Evolutionary conservation across 1,140 invertebrate species (phyloP), one percentile per base, ranked within the genome.

Genomic region (Cyphomyrmex costatus): DNA sequence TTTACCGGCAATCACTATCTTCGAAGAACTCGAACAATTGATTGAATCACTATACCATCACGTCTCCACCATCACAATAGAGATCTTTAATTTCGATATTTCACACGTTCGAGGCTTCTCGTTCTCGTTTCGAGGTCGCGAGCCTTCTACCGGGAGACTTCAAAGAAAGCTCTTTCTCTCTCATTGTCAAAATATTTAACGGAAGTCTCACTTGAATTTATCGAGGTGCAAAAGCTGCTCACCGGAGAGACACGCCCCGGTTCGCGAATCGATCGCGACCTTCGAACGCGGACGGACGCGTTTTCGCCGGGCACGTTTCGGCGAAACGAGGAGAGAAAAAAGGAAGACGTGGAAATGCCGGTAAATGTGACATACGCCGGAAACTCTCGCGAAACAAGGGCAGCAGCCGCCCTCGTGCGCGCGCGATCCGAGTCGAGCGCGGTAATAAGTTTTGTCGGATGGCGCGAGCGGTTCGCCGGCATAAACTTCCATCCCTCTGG

Each of bases 401-500:
- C 84, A 27, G 19, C 27, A 27, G 19, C 27, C 46, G 33, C 58
- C 36, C 76, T 27, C 33, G 61, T 49, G 83, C 56, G 46, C 56
- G 24, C n/a, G 58, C 46, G 77, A 79, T 65, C 51, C 61, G 46
- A 24, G 19, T 3, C 30, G 30, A 36, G 14, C 24, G 70, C 21
- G 53, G 61, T 53, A 78, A 73, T 61, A 73, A 88, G 89, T 90
- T 90, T 86, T 19, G 80, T 33, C 76, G 86, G 66, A 74, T 36
- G 53, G 24, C 33, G 46, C 27, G 77, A 74, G 73, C 70, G 70
- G 33, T 83, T 65, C 71, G 53, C 36, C 21, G 51, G 70, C 56
- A 63, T 90, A 86, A 90, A 90, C 53, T 90, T 86, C 33, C 56
- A 60, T 63, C 49, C 78, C 78, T 49, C 46, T 19, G 78, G 79